Evolutionary conservation across 1,140 invertebrate species (phyloP).

Genomic region (Sarcophaga bullata): DNA sequence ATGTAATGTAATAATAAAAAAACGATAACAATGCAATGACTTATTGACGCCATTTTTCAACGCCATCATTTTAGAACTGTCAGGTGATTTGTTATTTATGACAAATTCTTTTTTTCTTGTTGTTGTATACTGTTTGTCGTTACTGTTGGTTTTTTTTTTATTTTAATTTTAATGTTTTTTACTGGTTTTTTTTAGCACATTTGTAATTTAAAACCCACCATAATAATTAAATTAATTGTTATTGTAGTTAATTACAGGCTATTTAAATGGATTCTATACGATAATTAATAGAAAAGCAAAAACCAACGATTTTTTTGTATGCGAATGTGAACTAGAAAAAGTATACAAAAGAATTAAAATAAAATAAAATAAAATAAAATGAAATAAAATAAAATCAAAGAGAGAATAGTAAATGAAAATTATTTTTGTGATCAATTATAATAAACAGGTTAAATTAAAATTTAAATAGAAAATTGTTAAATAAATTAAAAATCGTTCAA

Average conservation of each 20-base stretch:
- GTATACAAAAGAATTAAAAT: no score
- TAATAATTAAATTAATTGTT: constrained; percentile 38
- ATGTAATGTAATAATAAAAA: not conserved
- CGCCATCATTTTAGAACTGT: constrained; percentile 16
- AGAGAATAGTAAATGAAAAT: not conserved
- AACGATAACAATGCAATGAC: not conserved
- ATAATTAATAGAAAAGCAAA: not conserved
- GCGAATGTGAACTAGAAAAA: not conserved
- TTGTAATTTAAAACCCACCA: constrained; percentile 23
- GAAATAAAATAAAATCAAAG: no score
- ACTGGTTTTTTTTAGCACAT: not conserved
- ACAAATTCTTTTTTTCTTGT: constrained; percentile 24
- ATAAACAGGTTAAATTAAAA: not conserved
- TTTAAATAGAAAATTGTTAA: not conserved
- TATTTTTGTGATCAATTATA: constrained; percentile 1
- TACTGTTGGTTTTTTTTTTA: no score
- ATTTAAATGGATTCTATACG: constrained; percentile 18
- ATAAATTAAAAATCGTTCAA: not conserved
- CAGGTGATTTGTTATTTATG: constrained; percentile 17
- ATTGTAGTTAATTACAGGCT: constrained; percentile 23
- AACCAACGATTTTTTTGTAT: not conserved
- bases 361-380: no score
- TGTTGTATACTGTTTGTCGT: no score
- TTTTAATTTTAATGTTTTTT: no score
- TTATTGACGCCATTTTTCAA: constrained; percentile 41